These are phyloP conservation scores for Rhodinocichla rosea DNA, from an alignment of 2,113 vertebrate species.

Conservation along the genomic window DNA sequence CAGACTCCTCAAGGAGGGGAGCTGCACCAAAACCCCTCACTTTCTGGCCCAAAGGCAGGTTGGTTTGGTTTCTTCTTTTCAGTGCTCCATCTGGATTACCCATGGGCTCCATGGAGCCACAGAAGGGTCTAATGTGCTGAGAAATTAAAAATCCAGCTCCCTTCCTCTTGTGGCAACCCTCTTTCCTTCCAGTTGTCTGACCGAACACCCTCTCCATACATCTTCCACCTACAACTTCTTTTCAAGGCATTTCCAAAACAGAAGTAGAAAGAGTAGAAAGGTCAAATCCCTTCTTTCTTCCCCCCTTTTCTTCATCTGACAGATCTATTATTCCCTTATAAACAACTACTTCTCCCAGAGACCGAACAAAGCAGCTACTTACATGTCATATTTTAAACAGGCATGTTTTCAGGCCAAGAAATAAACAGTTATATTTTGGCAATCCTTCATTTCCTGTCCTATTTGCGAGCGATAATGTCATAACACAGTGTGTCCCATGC, in stretches of 20 bases:
- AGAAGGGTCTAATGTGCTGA: neutral
- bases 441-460: slow-evolving; percentile 57
- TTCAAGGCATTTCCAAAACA: neutral
- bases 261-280: neutral
- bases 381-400: slow-evolving; percentile 26
- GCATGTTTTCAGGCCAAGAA: slow-evolving; percentile 49
- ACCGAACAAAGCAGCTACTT: slow-evolving; percentile 22
- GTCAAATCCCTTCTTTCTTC: neutral
- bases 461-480: slow-evolving; percentile 16
- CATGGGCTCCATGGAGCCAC: rapidly evolving
- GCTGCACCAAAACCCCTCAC: rapidly evolving
- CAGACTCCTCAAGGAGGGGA: neutral
- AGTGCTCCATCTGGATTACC: neutral
- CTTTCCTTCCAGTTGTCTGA: neutral
- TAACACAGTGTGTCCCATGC: slow-evolving; percentile 8
- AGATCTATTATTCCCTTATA: neutral
- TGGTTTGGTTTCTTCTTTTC: neutral
- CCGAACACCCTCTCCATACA: neutral
- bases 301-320: neutral
- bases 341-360: slow-evolving; percentile 20
- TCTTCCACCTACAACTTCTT: neutral
- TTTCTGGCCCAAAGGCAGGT: neutral
- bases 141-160: neutral
- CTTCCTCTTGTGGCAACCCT: neutral
- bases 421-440: slow-evolving; percentile 57